Base-by-base conservation (phyloP, 2,113 vertebrate genomes). In the Numida meleagris region DNA sequence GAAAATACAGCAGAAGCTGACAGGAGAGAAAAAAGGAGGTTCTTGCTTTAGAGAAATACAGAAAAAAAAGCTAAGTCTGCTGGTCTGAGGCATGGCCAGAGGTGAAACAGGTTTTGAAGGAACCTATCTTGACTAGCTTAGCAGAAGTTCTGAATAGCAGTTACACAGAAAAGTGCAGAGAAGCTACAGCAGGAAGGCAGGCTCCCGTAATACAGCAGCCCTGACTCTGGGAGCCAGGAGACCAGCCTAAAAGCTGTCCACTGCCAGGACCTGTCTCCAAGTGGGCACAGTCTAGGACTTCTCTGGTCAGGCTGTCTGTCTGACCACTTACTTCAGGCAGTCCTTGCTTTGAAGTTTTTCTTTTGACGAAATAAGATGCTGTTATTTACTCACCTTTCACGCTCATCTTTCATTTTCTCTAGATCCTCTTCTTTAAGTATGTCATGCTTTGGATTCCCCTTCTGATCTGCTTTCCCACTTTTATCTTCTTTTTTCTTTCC, bases 401-500 rank as follows among this genome's bases (percentile, higher is more conserved):
- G 98, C 62, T 98, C 99, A 93, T 99, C 98, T 94, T 98, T 98
- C 96, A 98, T 98, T 66, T 98, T 97, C 92, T 99, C 99, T 24
- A 99, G 89, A 85, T 99, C 99, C 6, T 98, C 98, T 77, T 98
- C 98, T 74, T 96, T 98, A 79, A 98, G 97, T 10, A 95, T 20
- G n/a, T 97, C 97, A 4, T 97, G 98, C 92, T 98, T 98, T 78
- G 93, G 93, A 43, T 93, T 66, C 16, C 78, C 96, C 89, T 99
- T 99, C 62, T 98, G 98, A 71, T 99, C 98, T 6, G 83, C 53
- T 95, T 99, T 99, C 12, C 98, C 98, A 48, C 91, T 92, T 97
- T 98, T 99, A 62, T 99, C 98, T 21, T 99, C 99, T 88, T 98
- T 99, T 95, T 98, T 99, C 98, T 99, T 99, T 43, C 98, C 99